These are phyloP conservation scores for Pheosia gnoma DNA, from an alignment of 2,888 invertebrate genomes.

Conservation along the genomic window DNA sequence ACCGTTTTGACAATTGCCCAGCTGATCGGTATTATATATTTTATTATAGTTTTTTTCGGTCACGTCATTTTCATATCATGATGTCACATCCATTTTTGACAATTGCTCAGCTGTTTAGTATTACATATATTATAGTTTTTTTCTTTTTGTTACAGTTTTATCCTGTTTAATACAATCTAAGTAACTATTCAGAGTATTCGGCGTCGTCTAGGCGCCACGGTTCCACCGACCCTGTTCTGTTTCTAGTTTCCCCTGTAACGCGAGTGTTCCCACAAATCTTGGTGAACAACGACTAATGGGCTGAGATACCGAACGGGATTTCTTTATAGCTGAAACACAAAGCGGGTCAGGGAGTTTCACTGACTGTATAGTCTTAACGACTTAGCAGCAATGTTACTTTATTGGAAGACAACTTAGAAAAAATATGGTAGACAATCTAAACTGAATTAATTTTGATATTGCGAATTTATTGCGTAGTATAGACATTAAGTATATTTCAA, in stretches of 20 bases:
- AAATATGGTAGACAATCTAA: neutral
- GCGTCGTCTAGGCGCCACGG: slow-evolving; percentile 40
- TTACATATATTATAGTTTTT: too few species aligned
- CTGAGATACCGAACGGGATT: slow-evolving; percentile 22
- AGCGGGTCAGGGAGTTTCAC: slow-evolving; percentile 8
- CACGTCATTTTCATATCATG: too few species aligned
- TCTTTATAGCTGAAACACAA: slow-evolving; percentile 34
- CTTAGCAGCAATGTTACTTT: neutral
- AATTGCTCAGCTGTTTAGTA: too few species aligned
- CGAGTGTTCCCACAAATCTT: slow-evolving; percentile 44
- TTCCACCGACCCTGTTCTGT: slow-evolving; percentile 34
- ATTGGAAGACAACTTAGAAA: neutral
- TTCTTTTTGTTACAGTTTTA: neutral
- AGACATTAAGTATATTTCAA: too few species aligned
- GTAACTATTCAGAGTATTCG: slow-evolving; percentile 8
- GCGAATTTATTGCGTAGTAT: too few species aligned
- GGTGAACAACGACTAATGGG: slow-evolving; percentile 46
- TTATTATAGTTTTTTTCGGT: too few species aligned
- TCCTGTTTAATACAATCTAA: slow-evolving; percentile 15
- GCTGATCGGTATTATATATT: too few species aligned
- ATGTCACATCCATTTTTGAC: too few species aligned
- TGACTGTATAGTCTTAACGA: slow-evolving; percentile 26
- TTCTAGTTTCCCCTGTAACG: slow-evolving; percentile 17
- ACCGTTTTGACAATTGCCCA: too few species aligned
- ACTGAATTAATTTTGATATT: too few species aligned